Percentiles rank a stretch among this genome's conserved stretches.
Conservation (phyloP, 2,888 invertebrate species). For the Lysandra bellargus region DNA sequence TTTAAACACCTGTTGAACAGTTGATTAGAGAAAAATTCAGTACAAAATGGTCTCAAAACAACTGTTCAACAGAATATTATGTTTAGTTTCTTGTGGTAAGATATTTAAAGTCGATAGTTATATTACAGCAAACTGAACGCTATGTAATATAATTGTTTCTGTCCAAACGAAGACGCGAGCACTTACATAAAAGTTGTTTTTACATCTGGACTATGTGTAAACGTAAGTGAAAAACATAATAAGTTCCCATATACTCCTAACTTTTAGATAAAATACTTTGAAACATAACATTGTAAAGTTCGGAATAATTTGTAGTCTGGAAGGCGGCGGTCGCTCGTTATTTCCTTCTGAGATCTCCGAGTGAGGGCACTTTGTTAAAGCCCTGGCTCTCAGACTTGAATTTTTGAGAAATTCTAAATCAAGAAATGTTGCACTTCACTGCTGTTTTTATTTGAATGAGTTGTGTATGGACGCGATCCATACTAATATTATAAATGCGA, state of each 20-base stretch:
- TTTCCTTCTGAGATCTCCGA: not conserved
- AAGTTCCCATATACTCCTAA: not conserved
- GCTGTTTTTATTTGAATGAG: not conserved
- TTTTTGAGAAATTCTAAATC: not conserved
- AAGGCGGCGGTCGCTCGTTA: not conserved
- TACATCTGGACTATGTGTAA: not conserved
- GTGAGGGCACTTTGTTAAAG: conserved; percentile 23
- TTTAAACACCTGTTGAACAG: too few relatives aligned
- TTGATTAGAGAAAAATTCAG: too few relatives aligned
- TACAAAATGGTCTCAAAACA: too few relatives aligned
- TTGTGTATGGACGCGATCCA: not conserved
- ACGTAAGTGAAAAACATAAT: not conserved
- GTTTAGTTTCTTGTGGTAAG: too few relatives aligned
- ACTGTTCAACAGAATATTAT: too few relatives aligned
- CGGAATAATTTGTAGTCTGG: not conserved
- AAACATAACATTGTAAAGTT: not conserved
- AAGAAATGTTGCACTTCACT: not conserved
- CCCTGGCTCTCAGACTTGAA: not conserved
- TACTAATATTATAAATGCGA: too few relatives aligned
- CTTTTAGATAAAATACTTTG: not conserved
- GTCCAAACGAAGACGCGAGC: not conserved
- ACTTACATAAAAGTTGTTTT: not conserved
- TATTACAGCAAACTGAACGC: too few relatives aligned
- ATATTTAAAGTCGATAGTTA: too few relatives aligned
- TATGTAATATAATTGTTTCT: too few relatives aligned